Conservation (phyloP, 1,140 invertebrate species). For the Anastrepha ludens region DNA sequence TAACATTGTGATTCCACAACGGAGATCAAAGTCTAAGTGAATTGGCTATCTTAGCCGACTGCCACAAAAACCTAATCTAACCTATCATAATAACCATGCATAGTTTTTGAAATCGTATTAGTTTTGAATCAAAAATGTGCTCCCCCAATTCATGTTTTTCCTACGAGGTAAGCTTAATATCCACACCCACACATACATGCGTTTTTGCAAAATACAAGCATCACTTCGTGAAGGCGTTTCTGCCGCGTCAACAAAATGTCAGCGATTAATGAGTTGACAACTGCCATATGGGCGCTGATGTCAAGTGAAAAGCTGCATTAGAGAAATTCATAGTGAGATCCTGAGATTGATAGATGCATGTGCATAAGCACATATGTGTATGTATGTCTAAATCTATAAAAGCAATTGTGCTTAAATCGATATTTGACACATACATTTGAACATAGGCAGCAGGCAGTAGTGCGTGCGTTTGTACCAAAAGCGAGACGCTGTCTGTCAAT, state of each 20-base stretch:
- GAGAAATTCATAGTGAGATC: neutral
- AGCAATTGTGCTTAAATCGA: no score
- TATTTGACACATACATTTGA: no score
- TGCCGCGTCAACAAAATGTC: neutral
- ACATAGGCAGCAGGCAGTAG: neutral
- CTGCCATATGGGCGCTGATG: neutral
- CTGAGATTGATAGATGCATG: neutral
- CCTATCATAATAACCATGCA: no score
- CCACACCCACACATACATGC: no score
- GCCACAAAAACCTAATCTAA: no score
- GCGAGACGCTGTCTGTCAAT: slow-evolving; percentile 33
- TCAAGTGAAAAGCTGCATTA: neutral
- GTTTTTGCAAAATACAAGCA: neutral
- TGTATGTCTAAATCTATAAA: neutral
- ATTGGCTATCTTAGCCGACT: no score
- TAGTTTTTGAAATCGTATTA: no score
- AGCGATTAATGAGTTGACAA: slow-evolving; percentile 27
- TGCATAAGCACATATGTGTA: neutral
- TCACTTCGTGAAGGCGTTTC: neutral
- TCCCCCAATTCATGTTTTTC: no score
- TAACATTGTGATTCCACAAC: no score
- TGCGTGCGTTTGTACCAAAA: neutral
- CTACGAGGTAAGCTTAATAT: no score
- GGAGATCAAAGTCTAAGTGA: no score
- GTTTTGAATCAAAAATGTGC: no score